phyloP scores from a whole-genome alignment of 2,888 invertebrate species.

The Rotaria sp. region DNA sequence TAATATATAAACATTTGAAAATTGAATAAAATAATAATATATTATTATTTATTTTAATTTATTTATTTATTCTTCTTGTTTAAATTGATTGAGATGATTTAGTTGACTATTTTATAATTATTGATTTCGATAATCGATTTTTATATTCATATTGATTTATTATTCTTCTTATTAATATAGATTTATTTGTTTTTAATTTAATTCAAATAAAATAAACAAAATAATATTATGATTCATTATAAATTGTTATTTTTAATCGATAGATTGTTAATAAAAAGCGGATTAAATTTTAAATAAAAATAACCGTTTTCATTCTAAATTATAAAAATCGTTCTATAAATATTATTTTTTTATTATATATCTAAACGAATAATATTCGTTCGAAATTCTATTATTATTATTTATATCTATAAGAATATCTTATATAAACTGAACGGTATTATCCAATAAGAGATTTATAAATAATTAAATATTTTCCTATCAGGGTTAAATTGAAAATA shows the following conservation, averaged over 20 bases:
- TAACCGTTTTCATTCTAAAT: neutral
- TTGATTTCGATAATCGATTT: neutral
- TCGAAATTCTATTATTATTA: constrained; percentile 3
- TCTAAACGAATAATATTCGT: neutral
- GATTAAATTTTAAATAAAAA: neutral
- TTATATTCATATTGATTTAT: neutral
- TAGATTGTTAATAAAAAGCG: neutral
- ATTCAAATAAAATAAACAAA: neutral
- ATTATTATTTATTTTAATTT: neutral
- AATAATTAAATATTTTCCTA: neutral
- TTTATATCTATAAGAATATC: neutral
- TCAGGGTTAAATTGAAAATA: constrained; percentile 40
- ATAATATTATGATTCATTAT: neutral
- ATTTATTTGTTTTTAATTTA: neutral
- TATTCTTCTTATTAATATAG: neutral
- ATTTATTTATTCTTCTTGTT: neutral
- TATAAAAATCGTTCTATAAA: neutral
- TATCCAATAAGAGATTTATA: neutral
- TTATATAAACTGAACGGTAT: neutral
- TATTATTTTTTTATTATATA: neutral
- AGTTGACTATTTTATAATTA: neutral
- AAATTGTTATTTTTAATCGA: neutral
- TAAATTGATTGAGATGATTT: neutral
- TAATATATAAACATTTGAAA: constrained; percentile 21
- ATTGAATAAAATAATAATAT: constrained; percentile 13